These are phyloP conservation scores for Falco concolor DNA, from an alignment of 2,797 vertebrate species.

Conservation along the genomic window DNA sequence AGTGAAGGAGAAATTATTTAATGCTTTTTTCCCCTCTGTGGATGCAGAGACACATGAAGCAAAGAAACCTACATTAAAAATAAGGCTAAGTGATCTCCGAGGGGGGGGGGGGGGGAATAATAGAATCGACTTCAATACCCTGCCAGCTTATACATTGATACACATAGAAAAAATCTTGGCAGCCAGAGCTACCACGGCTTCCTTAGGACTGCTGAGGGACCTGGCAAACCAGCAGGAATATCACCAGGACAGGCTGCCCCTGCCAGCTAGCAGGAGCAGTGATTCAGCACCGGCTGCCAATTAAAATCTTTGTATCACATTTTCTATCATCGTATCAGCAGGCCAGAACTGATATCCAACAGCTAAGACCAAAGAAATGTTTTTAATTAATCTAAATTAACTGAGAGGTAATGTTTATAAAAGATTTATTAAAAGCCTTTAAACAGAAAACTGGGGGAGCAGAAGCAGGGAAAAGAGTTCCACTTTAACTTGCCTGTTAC, in stretches of 20 bases:
- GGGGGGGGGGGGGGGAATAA: not conserved
- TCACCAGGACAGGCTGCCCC: not conserved
- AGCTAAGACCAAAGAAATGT: not conserved
- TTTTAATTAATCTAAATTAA: not conserved
- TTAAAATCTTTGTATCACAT: constrained; percentile 4
- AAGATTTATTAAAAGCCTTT: not conserved
- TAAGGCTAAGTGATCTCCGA: not conserved
- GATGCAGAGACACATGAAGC: not conserved
- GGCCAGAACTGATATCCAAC: not conserved
- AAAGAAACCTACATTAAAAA: not conserved
- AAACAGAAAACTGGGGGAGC: not conserved
- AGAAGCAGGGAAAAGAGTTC: not conserved
- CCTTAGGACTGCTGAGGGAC: not conserved
- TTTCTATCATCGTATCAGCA: not conserved
- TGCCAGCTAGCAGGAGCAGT: not conserved
- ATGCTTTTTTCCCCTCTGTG: not conserved
- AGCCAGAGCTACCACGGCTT: not conserved
- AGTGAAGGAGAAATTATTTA: not conserved
- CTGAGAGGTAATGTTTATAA: not conserved
- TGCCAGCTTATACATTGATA: not conserved
- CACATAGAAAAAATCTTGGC: not conserved
- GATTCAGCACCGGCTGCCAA: not conserved
- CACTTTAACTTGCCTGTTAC: not conserved
- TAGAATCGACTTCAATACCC: not conserved
- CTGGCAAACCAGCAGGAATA: not conserved